Evolutionary conservation across 2,113 vertebrate species (phyloP).

Genomic region (Mirounga angustirostris): DNA sequence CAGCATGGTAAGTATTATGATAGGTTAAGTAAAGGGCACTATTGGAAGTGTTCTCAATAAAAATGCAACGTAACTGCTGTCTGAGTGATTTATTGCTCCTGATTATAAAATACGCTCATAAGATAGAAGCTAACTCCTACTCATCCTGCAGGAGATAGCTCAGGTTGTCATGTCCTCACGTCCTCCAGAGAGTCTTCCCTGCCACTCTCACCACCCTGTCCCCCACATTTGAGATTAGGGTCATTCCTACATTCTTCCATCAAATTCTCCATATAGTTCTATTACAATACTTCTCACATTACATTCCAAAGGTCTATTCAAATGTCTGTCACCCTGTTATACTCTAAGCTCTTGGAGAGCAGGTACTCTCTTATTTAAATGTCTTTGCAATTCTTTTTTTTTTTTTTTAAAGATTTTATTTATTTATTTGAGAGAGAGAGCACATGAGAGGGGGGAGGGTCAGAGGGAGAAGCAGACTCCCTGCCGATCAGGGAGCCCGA

Average conservation of each 20-base stretch:
- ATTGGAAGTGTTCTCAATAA: constrained; percentile 64
- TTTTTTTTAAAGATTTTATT: no score
- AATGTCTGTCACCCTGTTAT: not conserved
- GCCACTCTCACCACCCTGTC: not conserved
- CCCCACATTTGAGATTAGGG: not conserved
- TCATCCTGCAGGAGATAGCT: constrained; percentile 57
- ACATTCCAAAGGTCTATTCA: not conserved
- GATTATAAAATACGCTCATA: constrained; percentile 71
- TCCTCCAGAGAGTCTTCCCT: not conserved
- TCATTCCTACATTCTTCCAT: not conserved
- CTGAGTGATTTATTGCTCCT: constrained; percentile 75
- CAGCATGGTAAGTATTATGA: constrained; percentile 60
- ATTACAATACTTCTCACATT: not conserved
- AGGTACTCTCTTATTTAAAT: not conserved
- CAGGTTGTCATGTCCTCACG: constrained; percentile 32
- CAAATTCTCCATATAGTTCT: not conserved
- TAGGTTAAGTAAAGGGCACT: constrained; percentile 65
- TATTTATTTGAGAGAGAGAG: no score
- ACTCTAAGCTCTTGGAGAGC: not conserved
- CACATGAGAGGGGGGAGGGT: no score
- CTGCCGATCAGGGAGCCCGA: no score
- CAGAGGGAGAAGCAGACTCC: no score
- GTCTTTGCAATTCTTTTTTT: not conserved
- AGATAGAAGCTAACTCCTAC: constrained; percentile 55
- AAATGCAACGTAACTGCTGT: constrained; percentile 61